Base-by-base conservation (phyloP, 2,888 invertebrate species). In the Callosobruchus maculatus region DNA sequence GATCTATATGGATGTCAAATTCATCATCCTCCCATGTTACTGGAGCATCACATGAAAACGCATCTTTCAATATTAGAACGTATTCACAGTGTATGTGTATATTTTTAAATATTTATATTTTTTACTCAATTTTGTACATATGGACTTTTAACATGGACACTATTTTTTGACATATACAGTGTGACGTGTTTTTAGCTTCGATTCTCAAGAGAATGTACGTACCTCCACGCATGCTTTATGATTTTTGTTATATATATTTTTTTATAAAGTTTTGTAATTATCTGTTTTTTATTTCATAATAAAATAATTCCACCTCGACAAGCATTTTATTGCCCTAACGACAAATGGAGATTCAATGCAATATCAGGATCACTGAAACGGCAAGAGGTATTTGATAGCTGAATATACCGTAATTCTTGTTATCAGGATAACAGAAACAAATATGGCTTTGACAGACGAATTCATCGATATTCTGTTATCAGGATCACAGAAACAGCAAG, bases 201-300 rank as follows among this genome's bases (percentile, higher is more conserved):
- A 26, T 7, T 26, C n/a, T 71, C 30, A 13, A 22, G 21, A 26
- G 18, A 31, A 71, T 31, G 22, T 22, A 26, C 30, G 71, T 71
- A 71, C 71, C 71, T 71, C 26, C 20, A 49, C 30, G 71, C 73
- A 72, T 72, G 75, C 77, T 77, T 77, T 75, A 71, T 71, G 75
- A 72, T 26, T 73, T 75, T 72, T 77, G 77, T 77, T 77, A 74
- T 75, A 75, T 75, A 49, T 49, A 30, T 30, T 30, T 77, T 77
- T 77, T 74, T 76, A 77, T 75, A 73, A 75, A 76, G 70, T 77
- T 76, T 77, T 77, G 75, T 77, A 75, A 68, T 49, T 49, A 49
- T 49, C 13, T 49, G 49, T 49, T 49, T 49, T 49, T 49, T 49
- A 13, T 49, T 49, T 13, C 9, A 5, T 30, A 49, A 49, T 49